Conservation (phyloP, 1,140 invertebrate species). For the Caenorhabditis inopinata region DNA sequence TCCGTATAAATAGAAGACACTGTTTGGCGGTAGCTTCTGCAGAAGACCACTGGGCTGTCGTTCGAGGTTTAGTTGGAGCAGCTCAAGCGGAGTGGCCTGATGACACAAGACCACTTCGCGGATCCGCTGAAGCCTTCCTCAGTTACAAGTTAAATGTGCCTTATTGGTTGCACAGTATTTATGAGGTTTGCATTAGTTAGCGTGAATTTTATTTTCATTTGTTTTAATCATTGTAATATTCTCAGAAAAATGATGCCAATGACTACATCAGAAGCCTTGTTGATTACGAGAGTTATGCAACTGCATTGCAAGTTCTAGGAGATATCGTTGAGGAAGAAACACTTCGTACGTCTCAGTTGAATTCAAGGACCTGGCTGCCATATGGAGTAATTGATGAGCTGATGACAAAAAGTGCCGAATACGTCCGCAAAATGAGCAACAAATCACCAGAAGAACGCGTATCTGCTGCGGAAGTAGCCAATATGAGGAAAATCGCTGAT, state of each 20-base stretch:
- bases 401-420: not conserved
- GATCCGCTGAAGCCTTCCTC: not conserved
- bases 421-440: not conserved
- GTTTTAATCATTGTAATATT: not conserved
- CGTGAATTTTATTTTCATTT: not conserved
- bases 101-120: not conserved
- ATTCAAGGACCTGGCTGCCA: not conserved
- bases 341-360: not conserved
- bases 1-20: not conserved
- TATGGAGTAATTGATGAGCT: constrained; percentile 4
- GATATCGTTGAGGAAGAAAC: constrained; percentile 8
- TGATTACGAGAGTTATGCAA: not conserved
- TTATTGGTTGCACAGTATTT: not conserved
- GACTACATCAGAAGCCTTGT: not conserved
- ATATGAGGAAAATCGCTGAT: not conserved
- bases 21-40: not conserved
- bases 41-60: not conserved
- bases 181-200: not conserved
- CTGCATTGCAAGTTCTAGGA: not conserved
- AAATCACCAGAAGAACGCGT: not conserved
- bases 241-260: not conserved
- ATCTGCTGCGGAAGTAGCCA: not conserved
- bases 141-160: not conserved
- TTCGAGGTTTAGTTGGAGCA: not conserved
- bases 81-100: not conserved